phyloP scores from a whole-genome alignment of 1,140 invertebrate genomes.

The Drosophila subpulchrella region DNA sequence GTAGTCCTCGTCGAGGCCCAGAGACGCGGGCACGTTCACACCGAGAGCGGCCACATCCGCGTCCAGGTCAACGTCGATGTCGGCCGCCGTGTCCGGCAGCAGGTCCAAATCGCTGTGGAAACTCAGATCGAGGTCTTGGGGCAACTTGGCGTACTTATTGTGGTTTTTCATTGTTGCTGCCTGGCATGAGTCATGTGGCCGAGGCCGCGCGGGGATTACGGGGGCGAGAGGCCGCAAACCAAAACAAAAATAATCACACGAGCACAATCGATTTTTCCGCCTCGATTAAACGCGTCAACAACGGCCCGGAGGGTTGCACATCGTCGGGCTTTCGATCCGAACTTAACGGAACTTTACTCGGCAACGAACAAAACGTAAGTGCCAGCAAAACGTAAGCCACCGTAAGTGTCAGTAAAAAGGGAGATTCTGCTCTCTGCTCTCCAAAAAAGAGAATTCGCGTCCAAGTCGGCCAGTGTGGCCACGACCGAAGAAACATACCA shows the following conservation, averaged over 20 bases:
- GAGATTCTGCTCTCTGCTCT: too few relatives aligned
- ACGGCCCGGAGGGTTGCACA: conserved; percentile 35
- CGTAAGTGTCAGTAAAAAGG: too few relatives aligned
- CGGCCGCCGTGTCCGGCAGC: conserved; percentile 73
- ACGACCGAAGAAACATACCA: neutral
- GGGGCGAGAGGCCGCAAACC: conserved; percentile 35
- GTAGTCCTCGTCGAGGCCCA: conserved; percentile 47
- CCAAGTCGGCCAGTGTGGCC: conserved; percentile 4
- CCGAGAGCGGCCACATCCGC: conserved; percentile 52
- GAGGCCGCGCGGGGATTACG: conserved; percentile 26
- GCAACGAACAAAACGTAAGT: too few relatives aligned
- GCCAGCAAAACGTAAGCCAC: too few relatives aligned
- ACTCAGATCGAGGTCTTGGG: conserved; percentile 83
- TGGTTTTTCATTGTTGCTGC: conserved; percentile 80
- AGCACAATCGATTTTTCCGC: conserved; percentile 79
- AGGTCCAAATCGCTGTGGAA: conserved; percentile 78
- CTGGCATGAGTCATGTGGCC: conserved; percentile 49
- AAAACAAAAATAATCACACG: conserved; percentile 75
- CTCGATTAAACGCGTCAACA: conserved; percentile 43
- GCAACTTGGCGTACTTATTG: conserved; percentile 81
- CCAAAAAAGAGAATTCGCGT: too few relatives aligned
- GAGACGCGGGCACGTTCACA: conserved; percentile 52
- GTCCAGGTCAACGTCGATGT: conserved; percentile 59
- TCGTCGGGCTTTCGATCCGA: conserved; percentile 19
- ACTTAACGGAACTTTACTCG: too few relatives aligned